These are phyloP conservation scores for Motacilla tschutschensis DNA, from an alignment of 2,113 vertebrate species.

Conservation along the genomic window DNA sequence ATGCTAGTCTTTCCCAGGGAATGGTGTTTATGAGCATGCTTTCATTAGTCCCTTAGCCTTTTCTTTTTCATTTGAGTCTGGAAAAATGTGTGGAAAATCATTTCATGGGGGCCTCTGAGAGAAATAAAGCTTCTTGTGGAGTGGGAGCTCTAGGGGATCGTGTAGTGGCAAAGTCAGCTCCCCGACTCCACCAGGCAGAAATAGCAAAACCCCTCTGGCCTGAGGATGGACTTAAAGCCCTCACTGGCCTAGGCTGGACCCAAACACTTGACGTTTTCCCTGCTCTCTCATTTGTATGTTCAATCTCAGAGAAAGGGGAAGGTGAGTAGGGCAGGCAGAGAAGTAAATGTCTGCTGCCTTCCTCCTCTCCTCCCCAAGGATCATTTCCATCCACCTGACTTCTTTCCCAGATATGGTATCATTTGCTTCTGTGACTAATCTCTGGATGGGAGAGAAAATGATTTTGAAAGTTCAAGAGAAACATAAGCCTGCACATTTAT, in stretches of 20 bases:
- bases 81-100: constrained; percentile 40
- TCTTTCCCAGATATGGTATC: constrained; percentile 18
- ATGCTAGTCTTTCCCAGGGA: neutral
- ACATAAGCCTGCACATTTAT: constrained; percentile 41
- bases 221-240: neutral
- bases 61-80: neutral
- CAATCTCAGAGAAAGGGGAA: neutral
- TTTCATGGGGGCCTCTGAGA: neutral
- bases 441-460: constrained; percentile 14
- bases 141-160: neutral
- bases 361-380: neutral
- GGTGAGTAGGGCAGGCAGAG: neutral
- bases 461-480: constrained; percentile 29
- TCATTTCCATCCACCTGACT: neutral
- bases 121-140: constrained; percentile 8
- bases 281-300: neutral
- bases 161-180: neutral
- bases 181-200: neutral
- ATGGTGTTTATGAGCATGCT: constrained; percentile 19
- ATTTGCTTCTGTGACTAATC: constrained; percentile 33
- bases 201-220: neutral
- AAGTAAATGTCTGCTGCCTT: neutral
- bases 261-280: neutral
- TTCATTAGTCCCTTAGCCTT: constrained; percentile 23
- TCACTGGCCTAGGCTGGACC: neutral